Base-by-base conservation (phyloP, 2,888 invertebrate species). In the Chymomyza caudatula region DNA sequence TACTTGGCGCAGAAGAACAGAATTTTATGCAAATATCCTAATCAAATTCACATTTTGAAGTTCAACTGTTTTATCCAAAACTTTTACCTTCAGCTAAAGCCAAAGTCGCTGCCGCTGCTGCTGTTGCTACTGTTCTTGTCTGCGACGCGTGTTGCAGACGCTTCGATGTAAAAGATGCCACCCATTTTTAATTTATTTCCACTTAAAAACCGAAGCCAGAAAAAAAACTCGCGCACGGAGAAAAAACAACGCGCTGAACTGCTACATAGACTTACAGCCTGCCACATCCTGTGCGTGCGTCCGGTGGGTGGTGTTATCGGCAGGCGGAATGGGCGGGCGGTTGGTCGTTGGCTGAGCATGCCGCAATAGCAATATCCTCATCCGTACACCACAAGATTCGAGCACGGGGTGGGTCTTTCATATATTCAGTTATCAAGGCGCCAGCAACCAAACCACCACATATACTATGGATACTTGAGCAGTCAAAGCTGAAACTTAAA, bases 41-140 rank as follows among this genome's bases (percentile, higher is more conserved):
- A 90, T 90, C 89, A 90, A 90, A 90, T 89, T 88, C 89, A 76
- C 89, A 89, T 90, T 90, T 89, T 80, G 87, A 83, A 88, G 88
- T 88, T 82, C 78, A 90, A 90, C 87, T 89, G 82, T 89, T 88
- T 88, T 89, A 87, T 88, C 87, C 89, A 87, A 87, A 87, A 88
- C 76, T 87, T 86, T 76, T 77, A 73, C 86, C 80, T 83, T 67
- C 65, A 63, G 51, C 58, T 69, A 57, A 66, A 66, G 66, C 63
- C 55, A 60, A 47, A 60, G 44, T 54, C 29, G 25, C n/a, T 66
- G 52, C 54, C 60, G 59, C 43, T 67, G 59, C 42, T 8, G 59
- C 53, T 20, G 43, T 53, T 23, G 47, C n/a, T 67, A 53, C 58
- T 52, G 57, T 37, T 67, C 56, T 29, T 13, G 22, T n/a, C 68